Base-by-base conservation (phyloP, 2,888 invertebrate species). In the Apodemia zela region DNA sequence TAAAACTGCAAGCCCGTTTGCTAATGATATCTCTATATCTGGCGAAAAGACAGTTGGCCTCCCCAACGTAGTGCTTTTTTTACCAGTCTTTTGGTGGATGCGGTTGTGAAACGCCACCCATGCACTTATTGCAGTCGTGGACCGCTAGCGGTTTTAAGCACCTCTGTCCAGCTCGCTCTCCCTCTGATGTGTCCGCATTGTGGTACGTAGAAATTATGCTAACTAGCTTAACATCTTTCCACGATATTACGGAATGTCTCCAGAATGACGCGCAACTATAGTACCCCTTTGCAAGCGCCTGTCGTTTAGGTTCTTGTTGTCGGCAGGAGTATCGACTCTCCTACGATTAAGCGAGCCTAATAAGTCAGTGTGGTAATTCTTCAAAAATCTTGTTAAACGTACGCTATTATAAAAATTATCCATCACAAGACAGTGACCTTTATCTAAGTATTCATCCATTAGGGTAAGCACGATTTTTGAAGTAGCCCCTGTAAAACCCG, bases 401-500 rank as follows among this genome's bases (percentile, higher is more conserved):
- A 47, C 17, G 17, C 17, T 47, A 18, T 47, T 17, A 47, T 47
- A 17, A 47, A 47, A 47, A 47, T 47, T 47, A 47, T 47, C 17
- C 47, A 35, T 35, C 47, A 47, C 47, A 47, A 47, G 47, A 47
- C 17, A 47, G 47, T 47, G 17, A 47, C 47, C 47, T 47, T 47
- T 47, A 49, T 49, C 49, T 17, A 49, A 49, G 49, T 49, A 49
- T 49, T 49, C 49, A 49, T 49, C 18, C 49, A 49, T 49, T n/a
- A 47, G 17, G 47, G n/a, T 47, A 17, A 17, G 17, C 47, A 47
- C 17, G 17, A 17, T n/a, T 49, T 49, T 49, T 49, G 49, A 49
- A 47, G 47, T 47, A 49, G 49, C 49, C 49, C 49, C 18, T 49
- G 49, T 49, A n/a, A 49, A 17, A 49, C n/a, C 49, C 49, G 49